Evolutionary conservation across 2,797 vertebrate genomes (phyloP), one percentile per base, ranked within the genome.

Genomic region (Sebastes trivittatus): DNA sequence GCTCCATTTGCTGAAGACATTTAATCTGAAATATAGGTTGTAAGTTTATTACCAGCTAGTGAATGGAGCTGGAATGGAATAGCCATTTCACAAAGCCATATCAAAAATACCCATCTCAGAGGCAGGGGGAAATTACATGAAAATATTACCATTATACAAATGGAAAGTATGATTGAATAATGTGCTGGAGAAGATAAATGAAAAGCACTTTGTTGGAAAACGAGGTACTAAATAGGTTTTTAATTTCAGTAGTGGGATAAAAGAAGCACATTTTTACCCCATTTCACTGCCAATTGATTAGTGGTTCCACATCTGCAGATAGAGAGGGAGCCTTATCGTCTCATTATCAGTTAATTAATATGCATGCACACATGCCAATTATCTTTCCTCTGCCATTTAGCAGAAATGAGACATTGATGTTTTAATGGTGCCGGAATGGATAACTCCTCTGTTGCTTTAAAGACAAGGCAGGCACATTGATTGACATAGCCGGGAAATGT

Each of bases 301-400:
- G 96, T 94, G 83, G 83, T 73, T 91, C 88, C 90, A 92, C 94
- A 97, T 97, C 96, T 98, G 95, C 93, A 92, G 94, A 92, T 89
- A 94, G 94, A 95, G 93, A 94, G 93, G 85, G 76, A 88, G 90
- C 90, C 95, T 97, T 97, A 97, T 97, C 96, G 93, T 95, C 95
- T 97, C 95, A 96, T 97, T 97, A 98, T 97, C 96, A 96, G 94
- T 95, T 97, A 97, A 97, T 98, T 99, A 98, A 97, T 98, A 97
- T 97, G 97, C 96, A 96, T 90, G 84, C 94, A 94, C 96, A 96
- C 96, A 96, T 96, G 95, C 96, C 95, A 97, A 96, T 97, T 96
- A 96, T 96, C 94, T 97, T 96, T 89, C 94, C 93, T 85, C 93
- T 95, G 96, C 96, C 95, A 96, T 96, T 96, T 94, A 96, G 95